Base-by-base conservation (phyloP, 53 echinoderm and acorn worm species). In the Hippasteria phrygiana region DNA sequence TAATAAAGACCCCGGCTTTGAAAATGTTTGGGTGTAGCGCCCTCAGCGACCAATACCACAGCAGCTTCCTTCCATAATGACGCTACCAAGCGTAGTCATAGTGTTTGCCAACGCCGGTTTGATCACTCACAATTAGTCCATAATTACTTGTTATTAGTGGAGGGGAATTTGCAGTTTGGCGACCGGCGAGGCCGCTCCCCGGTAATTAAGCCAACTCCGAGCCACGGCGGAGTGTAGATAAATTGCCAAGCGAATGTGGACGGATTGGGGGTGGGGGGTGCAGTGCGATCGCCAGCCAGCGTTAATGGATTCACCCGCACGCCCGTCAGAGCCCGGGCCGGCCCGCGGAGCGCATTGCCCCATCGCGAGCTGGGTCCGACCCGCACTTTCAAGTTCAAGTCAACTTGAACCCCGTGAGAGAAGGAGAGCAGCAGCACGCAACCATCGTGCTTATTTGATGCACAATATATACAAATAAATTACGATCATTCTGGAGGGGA, bases 91-190 rank as follows among this genome's bases (percentile, higher is more conserved):
- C 14, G 22, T 24, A 22, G 26, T 22, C 2, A 3, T 37, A 56
- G 39, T 78, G 41, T 56, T 78, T 78, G 55, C 26, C 56, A n/a
- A 38, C 35, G 38, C 20, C 34, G 55, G 81, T 26, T 63, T 62
- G 43, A 64, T 64, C 46, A 63, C 40, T 14, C n/a, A 64, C 81
- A 62, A 63, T 64, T 64, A 80, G 43, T 29, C 43, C 17, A 64
- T 80, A 43, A 80, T 80, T 28, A 80, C 43, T 80, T 43, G 42
- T 29, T 62, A 28, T n/a, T 37, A 80, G 29, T 62, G 64, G 78
- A 17, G 38, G 48, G 55, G n/a, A 51, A 78, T 55, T 55, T 13
- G 16, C 36, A 36, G 31, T 32, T 55, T 37, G 78, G 36, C 46
- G 81, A 62, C 81, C 34, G 45, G 2, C 43, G 26, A 43, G 40